Evolutionary conservation across 2,113 vertebrate species (phyloP), one percentile per base, ranked within the genome.

Genomic region (Rhabdomys dilectus): DNA sequence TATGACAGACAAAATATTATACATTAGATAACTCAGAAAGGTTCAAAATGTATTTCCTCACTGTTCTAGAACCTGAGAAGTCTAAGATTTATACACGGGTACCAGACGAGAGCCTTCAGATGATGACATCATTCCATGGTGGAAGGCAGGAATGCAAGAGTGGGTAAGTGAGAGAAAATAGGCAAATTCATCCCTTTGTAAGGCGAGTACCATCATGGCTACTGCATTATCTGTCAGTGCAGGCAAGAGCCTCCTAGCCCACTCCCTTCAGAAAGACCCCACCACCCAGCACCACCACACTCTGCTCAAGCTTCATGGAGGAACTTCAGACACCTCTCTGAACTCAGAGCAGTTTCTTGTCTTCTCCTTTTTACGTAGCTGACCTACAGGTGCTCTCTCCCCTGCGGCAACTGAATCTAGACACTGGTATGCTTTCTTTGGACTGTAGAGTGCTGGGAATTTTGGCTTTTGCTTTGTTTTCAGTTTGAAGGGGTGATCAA

Each of bases 401-500:
- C 77, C 76, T 5, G 12, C 4, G 51, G 62, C 58, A 87, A 29
- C 77, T 34, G 62, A 89, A 84, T 87, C 39, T 58, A 95, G 68
- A 31, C 19, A n/a, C 12, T 10, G 5, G 34, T 29, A 4, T 31
- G 16, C 36, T 96, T 93, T 76, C 85, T 53, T 62, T 81, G 64
- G 48, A 29, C 53, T 45, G 5, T 22, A 53, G 11, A 51, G 45
- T n/a, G 3, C 7, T 48, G 64, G 1, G 0, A 31, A 72, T n/a
- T 53, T 64, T 34, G 51, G 22, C 53, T 93, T 31, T 56, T 58
- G 39, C n/a, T 42, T 68, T 16, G 11, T 42, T 82, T 34, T 96
- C 81, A 34, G 89, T 51, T 87, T 62, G 51, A 97, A 60, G 89
- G 45, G 91, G 1, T 56, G 5, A 88, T 76, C 34, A 84, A 78